Conservation (phyloP, 2,113 vertebrate species). For the Hippocampus barbouri region DNA sequence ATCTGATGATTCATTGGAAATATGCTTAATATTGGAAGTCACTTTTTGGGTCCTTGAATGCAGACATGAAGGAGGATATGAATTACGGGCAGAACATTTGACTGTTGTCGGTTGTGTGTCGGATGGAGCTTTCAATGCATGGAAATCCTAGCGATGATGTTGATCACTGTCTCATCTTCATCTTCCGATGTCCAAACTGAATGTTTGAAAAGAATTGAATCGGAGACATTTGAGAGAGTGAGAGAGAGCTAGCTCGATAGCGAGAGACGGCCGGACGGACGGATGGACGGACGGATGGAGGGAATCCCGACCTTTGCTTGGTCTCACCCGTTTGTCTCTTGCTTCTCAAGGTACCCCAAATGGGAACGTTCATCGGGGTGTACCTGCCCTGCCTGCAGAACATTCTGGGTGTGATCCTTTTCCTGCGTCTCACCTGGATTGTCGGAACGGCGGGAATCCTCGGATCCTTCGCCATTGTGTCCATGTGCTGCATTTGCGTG, state of each 20-base stretch:
- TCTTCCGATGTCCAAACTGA: not conserved
- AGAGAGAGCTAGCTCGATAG: no score
- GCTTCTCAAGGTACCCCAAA: slow-evolving; percentile 76
- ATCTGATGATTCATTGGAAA: no score
- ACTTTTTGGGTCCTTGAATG: no score
- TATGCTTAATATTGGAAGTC: no score
- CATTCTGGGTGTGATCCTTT: slow-evolving; percentile 93
- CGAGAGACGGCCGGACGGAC: no score
- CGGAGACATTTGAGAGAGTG: no score
- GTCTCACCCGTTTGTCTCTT: slow-evolving; percentile 3
- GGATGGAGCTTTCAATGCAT: not conserved
- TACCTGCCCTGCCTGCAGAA: slow-evolving; percentile 96
- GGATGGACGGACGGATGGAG: no score
- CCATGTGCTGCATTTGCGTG: slow-evolving; percentile 90
- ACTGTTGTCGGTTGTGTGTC: not conserved
- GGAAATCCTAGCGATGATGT: not conserved
- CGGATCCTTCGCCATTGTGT: slow-evolving; percentile 87
- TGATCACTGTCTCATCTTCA: not conserved
- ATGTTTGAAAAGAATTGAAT: not conserved
- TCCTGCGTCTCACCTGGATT: slow-evolving; percentile 93
- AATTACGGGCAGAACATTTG: not conserved
- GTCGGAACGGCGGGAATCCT: slow-evolving; percentile 91
- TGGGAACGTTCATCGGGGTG: slow-evolving; percentile 97
- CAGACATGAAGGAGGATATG: no score
- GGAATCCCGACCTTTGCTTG: not conserved